Evolutionary conservation across 1,140 invertebrate species (phyloP).

Genomic region (Oncopodura yosiiana): DNA sequence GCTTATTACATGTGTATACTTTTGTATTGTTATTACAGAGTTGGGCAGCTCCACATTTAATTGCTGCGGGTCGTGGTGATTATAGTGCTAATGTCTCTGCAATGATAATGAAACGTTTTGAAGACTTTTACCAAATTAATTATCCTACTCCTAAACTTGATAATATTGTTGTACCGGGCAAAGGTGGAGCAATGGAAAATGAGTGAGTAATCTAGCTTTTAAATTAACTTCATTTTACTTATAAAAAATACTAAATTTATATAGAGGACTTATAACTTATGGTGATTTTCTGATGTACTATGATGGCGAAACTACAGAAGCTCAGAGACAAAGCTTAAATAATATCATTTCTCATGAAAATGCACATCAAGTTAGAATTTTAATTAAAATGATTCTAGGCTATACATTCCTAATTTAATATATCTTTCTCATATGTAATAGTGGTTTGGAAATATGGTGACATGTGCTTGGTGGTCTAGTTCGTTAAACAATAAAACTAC

Average conservation of each 20-base stretch:
- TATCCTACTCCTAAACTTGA: conserved; percentile 19
- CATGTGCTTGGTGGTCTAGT: conserved; percentile 8
- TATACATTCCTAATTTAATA: neutral
- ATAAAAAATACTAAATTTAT: too few relatives aligned
- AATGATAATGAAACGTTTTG: conserved; percentile 14
- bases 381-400: neutral
- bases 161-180: conserved; percentile 13
- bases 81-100: conserved; percentile 13
- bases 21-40: neutral
- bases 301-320: conserved; percentile 4
- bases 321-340: neutral
- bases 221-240: too few relatives aligned
- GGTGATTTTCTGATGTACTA: neutral
- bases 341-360: conserved; percentile 13
- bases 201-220: too few relatives aligned
- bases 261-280: conserved; percentile 19
- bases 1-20: too few relatives aligned
- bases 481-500: neutral
- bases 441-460: conserved; percentile 23
- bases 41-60: conserved; percentile 11
- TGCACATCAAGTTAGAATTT: conserved; percentile 8
- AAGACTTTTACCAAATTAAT: conserved; percentile 6
- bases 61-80: conserved; percentile 1
- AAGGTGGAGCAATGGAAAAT: conserved; percentile 23
- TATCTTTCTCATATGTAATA: neutral